phyloP scores from a whole-genome alignment of 2,888 invertebrate genomes.

The Drosophila crucigera region DNA sequence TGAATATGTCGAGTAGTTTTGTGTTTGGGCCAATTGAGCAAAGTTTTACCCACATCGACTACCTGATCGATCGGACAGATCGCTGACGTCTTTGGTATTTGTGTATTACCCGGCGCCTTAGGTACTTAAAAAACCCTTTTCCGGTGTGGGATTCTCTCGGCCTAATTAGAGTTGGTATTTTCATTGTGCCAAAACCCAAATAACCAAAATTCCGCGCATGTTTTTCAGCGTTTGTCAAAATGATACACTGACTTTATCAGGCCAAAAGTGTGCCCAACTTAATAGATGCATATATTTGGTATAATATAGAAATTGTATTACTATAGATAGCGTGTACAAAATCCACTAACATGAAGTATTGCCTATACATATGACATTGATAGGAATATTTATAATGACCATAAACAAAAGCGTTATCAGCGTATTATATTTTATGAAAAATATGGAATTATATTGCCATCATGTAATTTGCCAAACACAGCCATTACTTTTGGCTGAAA shows the following conservation, averaged over 20 bases:
- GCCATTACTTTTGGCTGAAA: slow-evolving; percentile 45
- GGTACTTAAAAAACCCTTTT: slow-evolving; percentile 80
- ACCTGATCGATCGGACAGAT: slow-evolving; percentile 32
- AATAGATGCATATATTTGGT: not conserved
- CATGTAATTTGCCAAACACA: slow-evolving; percentile 26
- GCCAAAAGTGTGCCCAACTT: slow-evolving; percentile 30
- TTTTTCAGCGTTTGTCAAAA: slow-evolving; percentile 40
- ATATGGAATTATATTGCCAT: not conserved
- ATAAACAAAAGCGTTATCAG: slow-evolving; percentile 4
- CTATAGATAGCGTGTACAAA: not conserved
- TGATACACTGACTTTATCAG: slow-evolving; percentile 46
- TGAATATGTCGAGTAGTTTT: slow-evolving; percentile 3
- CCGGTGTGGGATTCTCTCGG: slow-evolving; percentile 64
- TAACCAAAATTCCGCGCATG: slow-evolving; percentile 65
- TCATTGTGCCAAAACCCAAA: slow-evolving; percentile 81
- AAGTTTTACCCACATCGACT: slow-evolving; percentile 35
- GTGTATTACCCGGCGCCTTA: slow-evolving; percentile 73
- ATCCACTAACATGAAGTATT: not conserved
- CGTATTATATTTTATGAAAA: not conserved
- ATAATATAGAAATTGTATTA: not conserved
- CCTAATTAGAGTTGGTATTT: slow-evolving; percentile 79
- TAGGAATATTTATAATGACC: not conserved
- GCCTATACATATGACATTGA: not conserved
- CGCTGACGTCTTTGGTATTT: slow-evolving; percentile 9
- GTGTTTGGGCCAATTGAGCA: slow-evolving; percentile 62